phyloP scores from a whole-genome alignment of 2,888 invertebrate genomes.

The Patella depressa region DNA sequence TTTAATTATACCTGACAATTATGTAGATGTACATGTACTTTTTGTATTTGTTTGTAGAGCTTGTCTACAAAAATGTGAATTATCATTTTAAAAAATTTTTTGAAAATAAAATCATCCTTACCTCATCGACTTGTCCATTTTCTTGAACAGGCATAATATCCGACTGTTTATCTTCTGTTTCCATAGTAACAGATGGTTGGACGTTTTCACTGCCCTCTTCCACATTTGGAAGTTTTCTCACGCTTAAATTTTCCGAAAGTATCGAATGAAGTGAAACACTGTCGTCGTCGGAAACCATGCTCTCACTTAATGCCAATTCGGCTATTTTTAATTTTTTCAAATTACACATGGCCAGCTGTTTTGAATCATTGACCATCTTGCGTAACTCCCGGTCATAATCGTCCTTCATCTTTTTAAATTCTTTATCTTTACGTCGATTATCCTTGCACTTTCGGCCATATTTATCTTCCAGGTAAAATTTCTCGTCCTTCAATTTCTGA shows the following conservation, averaged over 20 bases:
- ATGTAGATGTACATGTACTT: no score
- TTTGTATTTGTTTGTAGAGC: no score
- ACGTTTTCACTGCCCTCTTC: neutral
- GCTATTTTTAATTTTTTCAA: constrained; percentile 58
- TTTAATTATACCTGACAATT: no score
- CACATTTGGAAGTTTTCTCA: neutral
- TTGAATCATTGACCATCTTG: constrained; percentile 57
- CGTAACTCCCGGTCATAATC: constrained; percentile 56
- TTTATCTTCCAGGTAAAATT: constrained; percentile 40
- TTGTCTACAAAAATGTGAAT: no score
- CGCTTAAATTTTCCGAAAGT: neutral
- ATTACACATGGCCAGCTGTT: constrained; percentile 57
- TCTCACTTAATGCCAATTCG: constrained; percentile 56
- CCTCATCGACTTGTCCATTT: no score
- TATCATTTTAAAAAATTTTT: no score
- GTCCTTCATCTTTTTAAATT: constrained; percentile 52
- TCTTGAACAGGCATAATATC: no score
- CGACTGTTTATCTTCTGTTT: no score
- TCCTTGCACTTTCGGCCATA: constrained; percentile 43
- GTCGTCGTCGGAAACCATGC: constrained; percentile 55
- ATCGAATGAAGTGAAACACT: constrained; percentile 17
- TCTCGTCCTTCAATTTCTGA: constrained; percentile 46
- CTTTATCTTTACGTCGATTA: constrained; percentile 49
- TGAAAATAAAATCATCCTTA: no score
- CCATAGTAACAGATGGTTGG: no score